Conservation (phyloP, 2,888 invertebrate genomes). For the Electrophaes corylata region DNA sequence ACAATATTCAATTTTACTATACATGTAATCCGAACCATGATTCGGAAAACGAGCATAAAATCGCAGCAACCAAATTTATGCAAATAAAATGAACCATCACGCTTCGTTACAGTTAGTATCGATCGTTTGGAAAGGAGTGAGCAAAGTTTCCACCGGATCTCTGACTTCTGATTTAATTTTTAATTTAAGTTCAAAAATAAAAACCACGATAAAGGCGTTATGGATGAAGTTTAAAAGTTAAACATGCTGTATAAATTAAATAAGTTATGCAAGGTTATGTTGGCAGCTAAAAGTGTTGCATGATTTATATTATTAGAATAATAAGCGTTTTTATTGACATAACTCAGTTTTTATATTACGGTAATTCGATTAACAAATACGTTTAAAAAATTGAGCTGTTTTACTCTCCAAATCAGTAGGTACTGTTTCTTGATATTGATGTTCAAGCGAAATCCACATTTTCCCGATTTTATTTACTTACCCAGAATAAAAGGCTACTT, state of each 20-base stretch:
- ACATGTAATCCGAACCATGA: slow-evolving; percentile 37
- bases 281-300: no score
- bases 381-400: neutral
- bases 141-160: slow-evolving; percentile 61
- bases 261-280: neutral
- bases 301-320: no score
- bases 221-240: neutral
- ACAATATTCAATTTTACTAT: slow-evolving; percentile 22
- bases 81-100: slow-evolving; percentile 75
- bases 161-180: slow-evolving; percentile 63
- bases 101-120: slow-evolving; percentile 73
- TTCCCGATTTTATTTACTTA: slow-evolving; percentile 25
- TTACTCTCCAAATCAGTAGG: neutral
- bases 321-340: no score
- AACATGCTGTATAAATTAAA: neutral
- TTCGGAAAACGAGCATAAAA: slow-evolving; percentile 55
- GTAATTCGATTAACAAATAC: no score
- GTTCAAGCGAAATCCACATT: slow-evolving; percentile 10
- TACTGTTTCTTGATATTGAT: neutral
- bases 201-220: neutral
- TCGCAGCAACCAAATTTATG: slow-evolving; percentile 74
- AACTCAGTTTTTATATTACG: no score
- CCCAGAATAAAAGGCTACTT: slow-evolving; percentile 31
- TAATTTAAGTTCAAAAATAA: slow-evolving; percentile 6
- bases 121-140: slow-evolving; percentile 66